These are phyloP conservation scores for Lydus trimaculatus DNA, from an alignment of 2,888 invertebrate species.

Conservation along the genomic window DNA sequence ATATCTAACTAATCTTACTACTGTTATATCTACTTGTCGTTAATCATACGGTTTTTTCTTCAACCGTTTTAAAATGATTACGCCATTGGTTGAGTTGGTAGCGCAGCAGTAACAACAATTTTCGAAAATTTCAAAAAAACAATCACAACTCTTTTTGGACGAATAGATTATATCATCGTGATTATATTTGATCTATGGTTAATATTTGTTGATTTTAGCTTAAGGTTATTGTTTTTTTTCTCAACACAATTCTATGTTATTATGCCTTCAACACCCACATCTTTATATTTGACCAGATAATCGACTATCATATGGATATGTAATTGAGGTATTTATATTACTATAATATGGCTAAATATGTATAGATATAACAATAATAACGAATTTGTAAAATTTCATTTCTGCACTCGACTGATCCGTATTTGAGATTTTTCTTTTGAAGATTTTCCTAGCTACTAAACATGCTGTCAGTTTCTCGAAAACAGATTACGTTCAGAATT, in stretches of 20 bases:
- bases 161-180: slow-evolving; percentile 21
- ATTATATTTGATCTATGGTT: slow-evolving; percentile 13
- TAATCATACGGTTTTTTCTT: slow-evolving; percentile 46
- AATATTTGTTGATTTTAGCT: slow-evolving; percentile 12
- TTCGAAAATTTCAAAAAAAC: not conserved
- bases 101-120: too few species aligned
- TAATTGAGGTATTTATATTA: not conserved
- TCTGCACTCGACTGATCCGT: not conserved
- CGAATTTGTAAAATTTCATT: not conserved
- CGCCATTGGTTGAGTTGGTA: slow-evolving; percentile 48
- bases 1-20: slow-evolving; percentile 52
- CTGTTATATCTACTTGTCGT: slow-evolving; percentile 51
- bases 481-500: slow-evolving; percentile 53
- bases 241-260: slow-evolving; percentile 14
- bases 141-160: slow-evolving; percentile 7
- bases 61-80: slow-evolving; percentile 32
- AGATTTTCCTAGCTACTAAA: slow-evolving; percentile 15
- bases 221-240: not conserved
- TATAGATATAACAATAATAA: not conserved
- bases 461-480: slow-evolving; percentile 51
- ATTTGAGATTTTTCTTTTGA: slow-evolving; percentile 4
- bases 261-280: slow-evolving; percentile 21
- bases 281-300: not conserved
- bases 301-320: not conserved
- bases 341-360: not conserved